These are phyloP conservation scores for Rhea americana DNA, from an alignment of 2,113 vertebrate species.

Conservation along the genomic window DNA sequence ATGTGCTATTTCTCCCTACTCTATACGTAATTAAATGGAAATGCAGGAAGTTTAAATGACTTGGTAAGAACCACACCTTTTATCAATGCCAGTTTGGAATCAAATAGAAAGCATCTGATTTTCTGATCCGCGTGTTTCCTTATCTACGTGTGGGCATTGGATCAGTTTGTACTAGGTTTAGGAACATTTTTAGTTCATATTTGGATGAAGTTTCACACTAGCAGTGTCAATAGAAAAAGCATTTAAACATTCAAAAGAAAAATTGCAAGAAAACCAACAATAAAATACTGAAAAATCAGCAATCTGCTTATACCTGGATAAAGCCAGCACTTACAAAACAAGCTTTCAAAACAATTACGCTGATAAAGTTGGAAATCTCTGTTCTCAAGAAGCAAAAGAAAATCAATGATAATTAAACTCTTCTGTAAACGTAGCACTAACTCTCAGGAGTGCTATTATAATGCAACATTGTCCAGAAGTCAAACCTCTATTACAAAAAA, in stretches of 20 bases:
- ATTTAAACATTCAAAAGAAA: too few relatives aligned
- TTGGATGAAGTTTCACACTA: background rate
- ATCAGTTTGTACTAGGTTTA: background rate
- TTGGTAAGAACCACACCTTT: background rate
- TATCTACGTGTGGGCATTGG: background rate
- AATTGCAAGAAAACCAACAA: background rate
- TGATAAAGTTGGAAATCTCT: conserved; percentile 56
- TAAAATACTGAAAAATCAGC: background rate
- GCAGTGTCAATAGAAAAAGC: background rate
- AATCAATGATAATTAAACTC: conserved; percentile 80
- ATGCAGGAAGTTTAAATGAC: background rate
- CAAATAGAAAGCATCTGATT: background rate
- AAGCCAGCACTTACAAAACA: conserved; percentile 20
- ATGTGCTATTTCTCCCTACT: background rate
- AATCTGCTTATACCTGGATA: conserved; percentile 25
- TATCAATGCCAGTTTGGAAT: background rate
- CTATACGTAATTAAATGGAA: background rate
- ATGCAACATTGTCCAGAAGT: conserved; percentile 76
- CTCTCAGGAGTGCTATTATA: conserved; percentile 72
- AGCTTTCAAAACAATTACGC: conserved; percentile 55
- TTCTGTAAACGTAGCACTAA: conserved; percentile 64
- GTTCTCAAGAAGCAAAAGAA: conserved; percentile 69
- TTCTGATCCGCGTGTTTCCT: background rate
- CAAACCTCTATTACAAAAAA: conserved; percentile 54
- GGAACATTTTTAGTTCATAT: background rate